A percentile compares a stretch with the other conserved stretches of the same genome.
Conservation (phyloP, 2,888 invertebrate species). For the Spisula solida region DNA sequence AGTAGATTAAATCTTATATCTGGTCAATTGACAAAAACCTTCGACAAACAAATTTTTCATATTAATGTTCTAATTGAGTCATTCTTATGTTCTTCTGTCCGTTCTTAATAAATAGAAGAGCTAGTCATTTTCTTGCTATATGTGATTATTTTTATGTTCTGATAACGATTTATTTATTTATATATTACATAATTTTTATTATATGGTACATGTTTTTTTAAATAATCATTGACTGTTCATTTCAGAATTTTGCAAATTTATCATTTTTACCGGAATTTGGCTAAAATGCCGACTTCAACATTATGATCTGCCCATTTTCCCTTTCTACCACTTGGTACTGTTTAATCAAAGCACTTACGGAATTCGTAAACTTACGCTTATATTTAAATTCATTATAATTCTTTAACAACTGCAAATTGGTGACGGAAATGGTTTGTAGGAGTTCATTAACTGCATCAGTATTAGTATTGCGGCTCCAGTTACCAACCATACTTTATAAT, state of each 20-base stretch:
- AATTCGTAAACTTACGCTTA: too few species aligned
- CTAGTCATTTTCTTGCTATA: background rate
- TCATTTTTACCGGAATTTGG: background rate
- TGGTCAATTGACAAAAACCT: too few species aligned
- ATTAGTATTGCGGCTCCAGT: too few species aligned
- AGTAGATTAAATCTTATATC: too few species aligned
- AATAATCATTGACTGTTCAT: background rate
- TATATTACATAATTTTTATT: background rate
- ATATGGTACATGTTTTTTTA: background rate
- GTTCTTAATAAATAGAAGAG: background rate
- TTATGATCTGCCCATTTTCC: background rate
- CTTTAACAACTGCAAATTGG: too few species aligned
- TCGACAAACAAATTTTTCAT: too few species aligned
- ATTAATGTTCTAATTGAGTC: background rate
- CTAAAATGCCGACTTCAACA: background rate
- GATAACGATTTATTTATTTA: background rate
- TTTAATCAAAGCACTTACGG: too few species aligned
- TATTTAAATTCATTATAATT: too few species aligned
- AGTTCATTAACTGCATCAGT: too few species aligned
- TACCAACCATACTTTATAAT: too few species aligned
- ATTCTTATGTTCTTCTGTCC: background rate
- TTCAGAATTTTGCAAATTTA: background rate
- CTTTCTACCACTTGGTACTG: too few species aligned
- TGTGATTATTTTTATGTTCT: constrained; percentile 1
- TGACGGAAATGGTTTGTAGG: too few species aligned